A percentile compares a stretch with the other conserved stretches of the same genome.
These are phyloP conservation scores for Rhynchotus rufescens DNA, from an alignment of 2,797 vertebrate species.

Conservation along the genomic window DNA sequence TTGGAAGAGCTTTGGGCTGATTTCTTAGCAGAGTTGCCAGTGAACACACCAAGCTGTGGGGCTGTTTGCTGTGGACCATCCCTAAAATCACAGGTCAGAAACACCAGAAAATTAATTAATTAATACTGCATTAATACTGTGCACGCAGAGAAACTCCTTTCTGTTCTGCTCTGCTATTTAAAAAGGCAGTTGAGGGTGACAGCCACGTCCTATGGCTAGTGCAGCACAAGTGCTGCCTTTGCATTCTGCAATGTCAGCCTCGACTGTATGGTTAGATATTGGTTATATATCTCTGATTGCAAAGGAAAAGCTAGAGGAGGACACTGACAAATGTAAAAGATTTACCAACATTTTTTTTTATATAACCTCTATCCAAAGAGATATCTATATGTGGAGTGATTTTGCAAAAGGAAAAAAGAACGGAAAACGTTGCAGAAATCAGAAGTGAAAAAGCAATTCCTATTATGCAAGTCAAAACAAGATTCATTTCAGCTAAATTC, in stretches of 20 bases:
- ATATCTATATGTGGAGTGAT: neutral
- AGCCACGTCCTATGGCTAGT: neutral
- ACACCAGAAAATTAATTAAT: neutral
- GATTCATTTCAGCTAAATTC: neutral
- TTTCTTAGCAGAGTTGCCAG: slow-evolving; percentile 88
- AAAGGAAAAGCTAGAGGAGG: neutral
- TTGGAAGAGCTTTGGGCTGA: slow-evolving; percentile 93
- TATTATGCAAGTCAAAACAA: neutral
- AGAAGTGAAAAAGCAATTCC: neutral
- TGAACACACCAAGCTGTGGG: slow-evolving; percentile 92
- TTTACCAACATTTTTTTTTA: neutral
- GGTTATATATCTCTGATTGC: fast-evolving
- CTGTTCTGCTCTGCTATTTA: fast-evolving
- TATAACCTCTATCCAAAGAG: neutral
- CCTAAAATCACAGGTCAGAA: slow-evolving; percentile 74
- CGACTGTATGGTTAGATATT: fast-evolving
- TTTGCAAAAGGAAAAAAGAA: neutral
- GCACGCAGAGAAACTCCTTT: fast-evolving
- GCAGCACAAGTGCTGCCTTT: fast-evolving
- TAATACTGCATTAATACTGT: fast-evolving
- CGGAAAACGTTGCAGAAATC: neutral
- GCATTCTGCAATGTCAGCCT: neutral
- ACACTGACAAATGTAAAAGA: neutral
- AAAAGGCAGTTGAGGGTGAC: neutral
- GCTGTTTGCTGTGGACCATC: slow-evolving; percentile 92